A percentile compares a stretch with the other conserved stretches of the same genome.
phyloP scores from a whole-genome alignment of 2,797 vertebrate species.

The Amblyopsis hoosieri region DNA sequence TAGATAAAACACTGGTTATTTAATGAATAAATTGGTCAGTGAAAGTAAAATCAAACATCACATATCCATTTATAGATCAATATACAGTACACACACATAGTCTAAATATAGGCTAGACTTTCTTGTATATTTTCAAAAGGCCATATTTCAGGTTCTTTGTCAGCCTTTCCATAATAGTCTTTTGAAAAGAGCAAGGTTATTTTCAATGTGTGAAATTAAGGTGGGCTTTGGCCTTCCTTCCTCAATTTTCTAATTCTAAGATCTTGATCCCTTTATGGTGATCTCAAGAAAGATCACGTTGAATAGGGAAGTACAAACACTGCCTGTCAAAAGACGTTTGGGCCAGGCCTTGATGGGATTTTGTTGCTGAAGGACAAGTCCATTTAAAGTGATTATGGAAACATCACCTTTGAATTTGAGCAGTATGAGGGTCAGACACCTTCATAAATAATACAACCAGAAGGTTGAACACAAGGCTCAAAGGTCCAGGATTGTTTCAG shows the following conservation, averaged over 20 bases:
- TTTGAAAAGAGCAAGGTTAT: slow-evolving; percentile 29
- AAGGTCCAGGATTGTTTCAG: slow-evolving; percentile 9
- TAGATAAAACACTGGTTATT: too few relatives aligned
- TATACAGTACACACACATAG: slow-evolving; percentile 8
- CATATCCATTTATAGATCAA: slow-evolving; percentile 7
- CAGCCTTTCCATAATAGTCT: slow-evolving; percentile 28
- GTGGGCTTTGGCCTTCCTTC: slow-evolving; percentile 7
- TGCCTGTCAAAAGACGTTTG: background rate
- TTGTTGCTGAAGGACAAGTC: slow-evolving; percentile 29
- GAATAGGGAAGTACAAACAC: slow-evolving; percentile 4
- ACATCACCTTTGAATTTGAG: slow-evolving; percentile 34
- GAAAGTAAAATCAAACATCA: slow-evolving; percentile 11
- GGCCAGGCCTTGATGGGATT: slow-evolving; percentile 18
- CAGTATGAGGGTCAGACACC: slow-evolving; percentile 21
- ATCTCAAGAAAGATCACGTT: background rate
- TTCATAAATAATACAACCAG: slow-evolving; percentile 31
- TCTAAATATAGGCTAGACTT: slow-evolving; percentile 25
- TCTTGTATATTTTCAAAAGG: slow-evolving; percentile 26
- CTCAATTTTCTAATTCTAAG: too few relatives aligned
- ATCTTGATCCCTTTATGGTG: background rate
- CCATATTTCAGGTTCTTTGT: slow-evolving; percentile 25
- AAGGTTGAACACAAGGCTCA: slow-evolving; percentile 8
- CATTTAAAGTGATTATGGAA: slow-evolving; percentile 30
- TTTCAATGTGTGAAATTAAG: slow-evolving; percentile 32
- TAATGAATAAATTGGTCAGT: background rate